Conservation (phyloP, 2,797 vertebrate genomes). For the Anniella stebbinsi region DNA sequence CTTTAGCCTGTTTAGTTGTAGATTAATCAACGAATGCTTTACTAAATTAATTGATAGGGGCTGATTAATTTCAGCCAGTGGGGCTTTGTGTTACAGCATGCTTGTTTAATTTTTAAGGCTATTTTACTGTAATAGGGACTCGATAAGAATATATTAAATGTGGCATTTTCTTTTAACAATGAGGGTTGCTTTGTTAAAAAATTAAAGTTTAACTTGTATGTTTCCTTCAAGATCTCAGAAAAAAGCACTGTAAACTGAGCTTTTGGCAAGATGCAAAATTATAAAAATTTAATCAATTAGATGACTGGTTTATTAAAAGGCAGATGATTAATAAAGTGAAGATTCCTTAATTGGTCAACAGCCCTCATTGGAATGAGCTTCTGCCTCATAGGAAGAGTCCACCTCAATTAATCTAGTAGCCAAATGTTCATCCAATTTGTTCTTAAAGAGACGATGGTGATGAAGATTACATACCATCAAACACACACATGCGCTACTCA, state of each 20-base stretch:
- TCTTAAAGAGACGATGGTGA: background rate
- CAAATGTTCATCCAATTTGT: conserved; percentile 12
- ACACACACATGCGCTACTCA: background rate
- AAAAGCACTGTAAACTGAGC: background rate
- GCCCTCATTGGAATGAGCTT: background rate
- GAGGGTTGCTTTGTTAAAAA: background rate
- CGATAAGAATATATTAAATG: background rate
- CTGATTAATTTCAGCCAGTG: conserved; percentile 2
- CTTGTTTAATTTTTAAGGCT: background rate
- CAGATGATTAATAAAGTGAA: conserved; percentile 14
- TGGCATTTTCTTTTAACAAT: background rate
- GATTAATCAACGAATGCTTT: background rate
- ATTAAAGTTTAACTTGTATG: background rate
- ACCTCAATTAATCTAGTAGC: conserved; percentile 21
- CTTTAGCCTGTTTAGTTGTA: conserved; percentile 12
- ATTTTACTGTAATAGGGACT: background rate
- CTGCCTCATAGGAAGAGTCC: background rate
- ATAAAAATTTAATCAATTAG: conserved; percentile 10
- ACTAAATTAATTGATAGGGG: background rate
- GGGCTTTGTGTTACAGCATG: background rate
- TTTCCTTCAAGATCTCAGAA: background rate
- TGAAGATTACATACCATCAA: background rate
- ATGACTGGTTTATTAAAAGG: background rate
- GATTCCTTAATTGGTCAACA: conserved; percentile 8
- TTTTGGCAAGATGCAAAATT: conserved; percentile 3